A percentile compares a stretch with the other conserved stretches of the same genome.
Evolutionary conservation across 2,113 vertebrate species (phyloP).

Genomic region (Hippocampus abdominalis): DNA sequence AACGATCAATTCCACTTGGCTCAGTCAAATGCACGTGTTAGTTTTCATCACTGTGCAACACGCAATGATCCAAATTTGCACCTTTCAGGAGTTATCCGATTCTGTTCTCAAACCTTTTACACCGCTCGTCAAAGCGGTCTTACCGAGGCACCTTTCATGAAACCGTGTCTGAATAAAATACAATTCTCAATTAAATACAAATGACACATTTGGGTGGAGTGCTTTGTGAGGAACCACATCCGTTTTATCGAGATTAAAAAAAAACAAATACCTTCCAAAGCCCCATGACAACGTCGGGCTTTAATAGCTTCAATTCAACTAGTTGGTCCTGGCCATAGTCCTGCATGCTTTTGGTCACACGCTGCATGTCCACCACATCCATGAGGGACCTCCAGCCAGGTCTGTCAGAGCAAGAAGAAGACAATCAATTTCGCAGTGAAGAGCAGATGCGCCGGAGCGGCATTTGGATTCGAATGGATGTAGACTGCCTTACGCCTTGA

Average conservation of each 20-base stretch:
- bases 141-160: too few species aligned
- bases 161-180: too few species aligned
- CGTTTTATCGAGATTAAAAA: background rate
- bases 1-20: background rate
- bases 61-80: background rate
- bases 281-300: slow-evolving; percentile 77
- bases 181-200: background rate
- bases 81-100: background rate
- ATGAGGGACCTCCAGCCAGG: slow-evolving; percentile 77
- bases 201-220: background rate
- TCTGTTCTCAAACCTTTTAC: background rate
- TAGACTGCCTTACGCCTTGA: slow-evolving; percentile 53
- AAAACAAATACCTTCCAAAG: slow-evolving; percentile 79
- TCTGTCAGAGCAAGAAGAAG: slow-evolving; percentile 50
- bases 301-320: slow-evolving; percentile 69
- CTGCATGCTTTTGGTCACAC: slow-evolving; percentile 39
- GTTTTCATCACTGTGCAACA: too few species aligned
- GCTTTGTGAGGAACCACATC: too few species aligned
- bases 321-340: slow-evolving; percentile 73
- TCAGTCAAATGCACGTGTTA: too few species aligned
- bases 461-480: background rate
- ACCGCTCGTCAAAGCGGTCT: too few species aligned
- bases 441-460: slow-evolving; percentile 1
- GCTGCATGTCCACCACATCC: slow-evolving; percentile 62
- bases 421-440: background rate